Evolutionary conservation across 2,113 vertebrate species (phyloP).

Genomic region (Collichthys lucidus): DNA sequence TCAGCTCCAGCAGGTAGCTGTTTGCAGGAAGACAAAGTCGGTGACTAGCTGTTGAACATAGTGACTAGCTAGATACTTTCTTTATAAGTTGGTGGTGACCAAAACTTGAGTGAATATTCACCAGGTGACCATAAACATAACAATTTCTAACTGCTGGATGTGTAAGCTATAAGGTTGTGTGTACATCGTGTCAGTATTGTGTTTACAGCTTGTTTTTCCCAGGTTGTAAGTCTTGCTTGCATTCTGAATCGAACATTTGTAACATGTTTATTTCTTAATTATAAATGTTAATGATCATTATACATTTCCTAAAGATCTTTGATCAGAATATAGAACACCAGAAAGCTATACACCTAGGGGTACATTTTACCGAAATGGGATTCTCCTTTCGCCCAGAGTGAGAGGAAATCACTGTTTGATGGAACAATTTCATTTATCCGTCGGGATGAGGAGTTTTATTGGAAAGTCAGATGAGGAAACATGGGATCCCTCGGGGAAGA

Average conservation of each 20-base stretch:
- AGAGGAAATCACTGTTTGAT: conserved; percentile 53
- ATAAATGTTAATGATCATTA: background rate
- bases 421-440: conserved; percentile 56
- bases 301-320: conserved; percentile 13
- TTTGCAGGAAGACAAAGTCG: background rate
- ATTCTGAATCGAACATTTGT: background rate
- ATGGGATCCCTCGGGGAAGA: conserved; percentile 24
- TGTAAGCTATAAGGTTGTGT: background rate
- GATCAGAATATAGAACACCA: background rate
- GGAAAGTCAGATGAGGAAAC: conserved; percentile 62
- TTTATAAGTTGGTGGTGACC: background rate
- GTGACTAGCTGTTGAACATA: background rate
- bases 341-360: conserved; percentile 16
- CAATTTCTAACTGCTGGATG: background rate
- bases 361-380: conserved; percentile 20
- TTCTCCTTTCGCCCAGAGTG: conserved; percentile 8
- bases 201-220: conserved; percentile 3
- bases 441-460: conserved; percentile 35
- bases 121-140: background rate
- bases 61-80: background rate
- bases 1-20: background rate
- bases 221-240: background rate
- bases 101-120: background rate
- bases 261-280: conserved; percentile 1
- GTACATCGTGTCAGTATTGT: background rate